phyloP scores from a whole-genome alignment of 2,113 vertebrate species.

The Thryonomys swinderianus region DNA sequence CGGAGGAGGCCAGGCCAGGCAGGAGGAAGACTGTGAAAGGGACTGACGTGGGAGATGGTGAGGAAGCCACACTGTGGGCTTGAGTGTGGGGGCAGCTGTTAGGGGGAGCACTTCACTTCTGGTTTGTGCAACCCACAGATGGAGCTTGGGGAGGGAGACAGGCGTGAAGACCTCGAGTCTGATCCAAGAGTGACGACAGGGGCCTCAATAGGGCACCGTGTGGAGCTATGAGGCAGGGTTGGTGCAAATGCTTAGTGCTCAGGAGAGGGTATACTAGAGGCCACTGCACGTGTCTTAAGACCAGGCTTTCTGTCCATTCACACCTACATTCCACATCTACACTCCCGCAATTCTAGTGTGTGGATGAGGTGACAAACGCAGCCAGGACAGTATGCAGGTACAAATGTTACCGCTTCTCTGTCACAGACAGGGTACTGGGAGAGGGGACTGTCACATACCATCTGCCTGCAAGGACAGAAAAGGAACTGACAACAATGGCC shows the following conservation, averaged over 20 bases:
- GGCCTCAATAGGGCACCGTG: neutral
- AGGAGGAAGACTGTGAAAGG: neutral
- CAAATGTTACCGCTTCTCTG: neutral
- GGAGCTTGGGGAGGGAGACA: neutral
- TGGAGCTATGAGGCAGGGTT: neutral
- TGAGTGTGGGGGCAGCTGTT: neutral
- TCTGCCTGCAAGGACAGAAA: neutral
- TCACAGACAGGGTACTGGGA: neutral
- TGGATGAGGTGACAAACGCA: neutral
- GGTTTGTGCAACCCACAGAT: neutral
- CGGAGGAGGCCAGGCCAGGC: neutral
- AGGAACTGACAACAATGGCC: neutral
- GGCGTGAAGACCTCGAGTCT: neutral
- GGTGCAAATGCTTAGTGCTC: neutral
- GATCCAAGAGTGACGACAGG: neutral
- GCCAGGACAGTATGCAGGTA: neutral
- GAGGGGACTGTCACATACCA: neutral
- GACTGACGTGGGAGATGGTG: neutral
- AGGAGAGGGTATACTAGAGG: neutral
- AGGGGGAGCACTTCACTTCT: neutral
- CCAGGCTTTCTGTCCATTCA: neutral
- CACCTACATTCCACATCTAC: neutral
- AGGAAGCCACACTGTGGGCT: neutral
- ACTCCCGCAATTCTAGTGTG: neutral
- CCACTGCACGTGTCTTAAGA: neutral